These are phyloP conservation scores for Allolobophora icterica DNA, from an alignment of 2,888 invertebrate species.

Conservation along the genomic window DNA sequence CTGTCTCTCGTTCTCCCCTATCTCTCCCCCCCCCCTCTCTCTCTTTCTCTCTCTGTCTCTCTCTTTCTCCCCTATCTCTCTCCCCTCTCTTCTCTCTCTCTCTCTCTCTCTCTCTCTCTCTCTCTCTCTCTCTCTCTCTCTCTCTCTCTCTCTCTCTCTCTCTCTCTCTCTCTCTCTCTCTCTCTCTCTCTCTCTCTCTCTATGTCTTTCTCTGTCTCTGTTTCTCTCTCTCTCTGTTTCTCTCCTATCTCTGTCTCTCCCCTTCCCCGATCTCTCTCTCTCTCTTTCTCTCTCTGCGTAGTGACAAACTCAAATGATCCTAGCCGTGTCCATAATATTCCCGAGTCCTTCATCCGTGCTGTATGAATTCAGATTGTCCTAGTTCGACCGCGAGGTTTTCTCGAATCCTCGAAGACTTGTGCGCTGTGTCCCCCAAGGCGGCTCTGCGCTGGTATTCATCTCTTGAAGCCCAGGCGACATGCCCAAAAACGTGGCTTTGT, in stretches of 20 bases:
- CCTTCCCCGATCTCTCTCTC: not conserved
- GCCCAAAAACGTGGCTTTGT: no score
- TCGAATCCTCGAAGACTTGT: not conserved
- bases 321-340: no score
- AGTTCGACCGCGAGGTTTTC: not conserved
- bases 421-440: not conserved
- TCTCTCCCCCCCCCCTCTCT: not conserved
- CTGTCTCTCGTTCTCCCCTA: not conserved
- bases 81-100: not conserved
- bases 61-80: not conserved
- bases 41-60: not conserved
- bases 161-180: not conserved
- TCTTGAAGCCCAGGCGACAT: no score
- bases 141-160: not conserved
- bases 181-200: not conserved
- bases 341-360: no score
- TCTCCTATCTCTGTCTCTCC: not conserved
- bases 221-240: not conserved
- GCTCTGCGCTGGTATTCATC: no score
- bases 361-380: not conserved
- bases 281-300: not conserved
- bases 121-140: not conserved
- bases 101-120: not conserved
- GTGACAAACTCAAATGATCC: not conserved
- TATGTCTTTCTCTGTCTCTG: not conserved